Conservation (phyloP, 2,797 vertebrate genomes). For the Crypturellus tataupa region DNA sequence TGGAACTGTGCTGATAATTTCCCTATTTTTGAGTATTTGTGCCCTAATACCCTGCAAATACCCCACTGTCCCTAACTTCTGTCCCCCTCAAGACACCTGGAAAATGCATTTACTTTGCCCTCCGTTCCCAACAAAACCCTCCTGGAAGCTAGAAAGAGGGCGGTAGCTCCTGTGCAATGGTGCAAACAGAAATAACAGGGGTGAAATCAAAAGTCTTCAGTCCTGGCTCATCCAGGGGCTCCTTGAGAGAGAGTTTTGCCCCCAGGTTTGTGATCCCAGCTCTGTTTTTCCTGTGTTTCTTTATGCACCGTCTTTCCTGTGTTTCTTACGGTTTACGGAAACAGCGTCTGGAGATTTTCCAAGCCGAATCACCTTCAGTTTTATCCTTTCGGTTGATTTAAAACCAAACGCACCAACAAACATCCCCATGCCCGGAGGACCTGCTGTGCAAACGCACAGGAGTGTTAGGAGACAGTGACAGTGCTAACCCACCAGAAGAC, state of each 20-base stretch:
- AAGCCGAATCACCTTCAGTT: neutral
- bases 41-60: neutral
- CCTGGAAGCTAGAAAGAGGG: rapidly evolving
- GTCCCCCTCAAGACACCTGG: neutral
- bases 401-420: neutral
- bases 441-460: no score
- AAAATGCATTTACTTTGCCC: neutral
- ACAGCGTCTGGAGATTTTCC: neutral
- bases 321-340: neutral
- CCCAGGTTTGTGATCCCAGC: neutral
- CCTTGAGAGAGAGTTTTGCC: neutral
- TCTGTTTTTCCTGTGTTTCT: neutral
- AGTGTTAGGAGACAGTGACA: neutral
- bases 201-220: neutral
- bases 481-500: neutral
- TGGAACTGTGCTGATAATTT: neutral
- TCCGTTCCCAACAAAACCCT: neutral
- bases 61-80: neutral
- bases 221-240: rapidly evolving
- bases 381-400: neutral
- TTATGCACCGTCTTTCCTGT: rapidly evolving
- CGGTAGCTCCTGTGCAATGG: neutral
- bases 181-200: neutral
- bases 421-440: neutral
- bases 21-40: neutral